phyloP scores from a whole-genome alignment of 1,140 invertebrate species.

The Tribolium castaneum region DNA sequence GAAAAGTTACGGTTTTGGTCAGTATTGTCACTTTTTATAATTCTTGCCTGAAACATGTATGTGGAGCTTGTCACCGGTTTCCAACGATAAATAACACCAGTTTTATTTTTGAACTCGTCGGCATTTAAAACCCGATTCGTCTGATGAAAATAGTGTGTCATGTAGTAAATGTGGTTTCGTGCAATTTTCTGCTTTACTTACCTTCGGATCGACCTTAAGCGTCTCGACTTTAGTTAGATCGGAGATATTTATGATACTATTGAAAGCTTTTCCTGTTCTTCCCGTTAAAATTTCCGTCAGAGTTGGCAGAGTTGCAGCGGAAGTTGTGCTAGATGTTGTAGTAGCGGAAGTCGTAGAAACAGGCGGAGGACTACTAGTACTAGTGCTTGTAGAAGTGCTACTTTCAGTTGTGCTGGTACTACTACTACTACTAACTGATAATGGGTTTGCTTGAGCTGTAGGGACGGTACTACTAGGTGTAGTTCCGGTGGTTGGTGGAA shows the following conservation, averaged over 20 bases:
- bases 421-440: slow-evolving; percentile 37
- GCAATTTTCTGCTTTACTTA: slow-evolving; percentile 9
- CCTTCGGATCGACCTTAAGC: slow-evolving; percentile 39
- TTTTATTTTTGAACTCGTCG: slow-evolving; percentile 6
- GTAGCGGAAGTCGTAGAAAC: slow-evolving; percentile 33
- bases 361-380: slow-evolving; percentile 33
- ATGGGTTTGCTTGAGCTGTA: slow-evolving; percentile 28
- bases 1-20: neutral
- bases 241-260: slow-evolving; percentile 53
- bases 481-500: slow-evolving; percentile 34
- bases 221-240: slow-evolving; percentile 27
- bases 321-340: slow-evolving; percentile 37
- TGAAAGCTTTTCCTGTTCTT: slow-evolving; percentile 55
- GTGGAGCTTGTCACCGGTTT: slow-evolving; percentile 51
- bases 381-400: slow-evolving; percentile 51
- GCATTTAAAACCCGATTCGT: slow-evolving; percentile 32
- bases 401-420: slow-evolving; percentile 50
- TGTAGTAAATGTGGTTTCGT: too few relatives aligned
- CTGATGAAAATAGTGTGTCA: neutral
- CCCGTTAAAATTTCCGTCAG: slow-evolving; percentile 56
- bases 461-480: slow-evolving; percentile 35
- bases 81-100: slow-evolving; percentile 48
- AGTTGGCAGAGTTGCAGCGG: slow-evolving; percentile 47
- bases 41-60: slow-evolving; percentile 7
- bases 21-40: neutral